Conservation (phyloP, 2,888 invertebrate species). For the Erebia ligea region DNA sequence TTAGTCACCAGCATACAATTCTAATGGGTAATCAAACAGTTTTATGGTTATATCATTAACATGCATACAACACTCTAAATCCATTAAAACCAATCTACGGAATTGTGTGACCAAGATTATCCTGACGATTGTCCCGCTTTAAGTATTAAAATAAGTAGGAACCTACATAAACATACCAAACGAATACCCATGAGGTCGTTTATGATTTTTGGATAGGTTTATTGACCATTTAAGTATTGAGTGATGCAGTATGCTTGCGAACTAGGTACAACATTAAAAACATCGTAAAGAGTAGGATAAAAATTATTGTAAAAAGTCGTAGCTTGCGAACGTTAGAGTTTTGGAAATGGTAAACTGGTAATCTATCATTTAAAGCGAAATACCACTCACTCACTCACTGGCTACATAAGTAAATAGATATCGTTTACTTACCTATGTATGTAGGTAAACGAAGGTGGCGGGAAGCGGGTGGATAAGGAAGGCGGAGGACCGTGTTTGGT, state of each 20-base stretch:
- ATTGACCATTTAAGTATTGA: not conserved
- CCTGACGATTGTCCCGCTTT: conserved; percentile 54
- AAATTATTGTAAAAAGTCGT: too few species aligned
- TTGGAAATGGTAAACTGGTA: too few species aligned
- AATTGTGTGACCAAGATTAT: conserved; percentile 63
- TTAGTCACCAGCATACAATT: conserved; percentile 16
- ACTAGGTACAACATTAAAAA: too few species aligned
- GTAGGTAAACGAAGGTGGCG: too few species aligned
- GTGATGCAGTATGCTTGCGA: not conserved
- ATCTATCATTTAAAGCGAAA: too few species aligned
- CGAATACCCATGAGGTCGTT: conserved; percentile 11
- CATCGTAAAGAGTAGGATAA: too few species aligned
- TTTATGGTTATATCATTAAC: conserved; percentile 59
- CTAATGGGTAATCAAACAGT: conserved; percentile 29
- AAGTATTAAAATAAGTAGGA: conserved; percentile 17
- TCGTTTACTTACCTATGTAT: too few species aligned
- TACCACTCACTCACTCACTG: too few species aligned
- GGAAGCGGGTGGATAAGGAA: too few species aligned
- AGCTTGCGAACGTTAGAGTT: too few species aligned
- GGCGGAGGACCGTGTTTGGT: too few species aligned
- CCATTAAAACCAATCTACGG: conserved; percentile 71
- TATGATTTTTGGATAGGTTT: conserved; percentile 18
- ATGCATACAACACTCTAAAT: conserved; percentile 67
- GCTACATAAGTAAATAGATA: too few species aligned
- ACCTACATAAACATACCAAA: not conserved